Percentiles rank a stretch among this genome's conserved stretches.
Evolutionary conservation across 2,113 vertebrate genomes (phyloP).

Genomic region (Sinosuthora webbiana): DNA sequence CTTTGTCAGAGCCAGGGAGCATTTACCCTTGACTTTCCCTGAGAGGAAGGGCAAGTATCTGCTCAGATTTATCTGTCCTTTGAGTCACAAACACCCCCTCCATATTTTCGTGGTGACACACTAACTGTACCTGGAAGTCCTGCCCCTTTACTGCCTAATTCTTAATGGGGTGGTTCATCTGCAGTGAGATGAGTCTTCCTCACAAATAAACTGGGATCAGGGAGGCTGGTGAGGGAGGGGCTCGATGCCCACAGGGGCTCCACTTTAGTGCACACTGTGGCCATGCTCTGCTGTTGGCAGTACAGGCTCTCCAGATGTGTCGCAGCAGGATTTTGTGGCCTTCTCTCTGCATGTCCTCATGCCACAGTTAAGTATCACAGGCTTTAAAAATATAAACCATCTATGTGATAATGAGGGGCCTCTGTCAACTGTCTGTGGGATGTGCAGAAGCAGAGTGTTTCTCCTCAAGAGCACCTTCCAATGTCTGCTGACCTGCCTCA

Average conservation of each 20-base stretch:
- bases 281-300: not conserved
- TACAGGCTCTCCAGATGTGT: not conserved
- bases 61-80: not conserved
- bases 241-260: accelerated
- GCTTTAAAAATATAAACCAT: not conserved
- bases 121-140: not conserved
- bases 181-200: not conserved
- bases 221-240: not conserved
- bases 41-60: not conserved
- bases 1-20: not conserved
- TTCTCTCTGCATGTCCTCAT: not conserved
- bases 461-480: not conserved
- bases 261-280: not conserved
- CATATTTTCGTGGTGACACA: not conserved
- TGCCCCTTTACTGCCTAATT: not conserved
- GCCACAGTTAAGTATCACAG: not conserved
- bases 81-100: not conserved
- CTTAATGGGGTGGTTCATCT: not conserved
- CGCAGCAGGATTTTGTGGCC: not conserved
- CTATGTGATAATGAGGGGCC: not conserved
- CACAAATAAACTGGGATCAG: not conserved
- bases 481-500: not conserved
- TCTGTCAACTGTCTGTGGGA: not conserved
- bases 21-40: not conserved
- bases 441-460: not conserved